Evolutionary conservation across 2,888 invertebrate species (phyloP), one percentile per base, ranked within the genome.

Genomic region (Harmothoe impar): DNA sequence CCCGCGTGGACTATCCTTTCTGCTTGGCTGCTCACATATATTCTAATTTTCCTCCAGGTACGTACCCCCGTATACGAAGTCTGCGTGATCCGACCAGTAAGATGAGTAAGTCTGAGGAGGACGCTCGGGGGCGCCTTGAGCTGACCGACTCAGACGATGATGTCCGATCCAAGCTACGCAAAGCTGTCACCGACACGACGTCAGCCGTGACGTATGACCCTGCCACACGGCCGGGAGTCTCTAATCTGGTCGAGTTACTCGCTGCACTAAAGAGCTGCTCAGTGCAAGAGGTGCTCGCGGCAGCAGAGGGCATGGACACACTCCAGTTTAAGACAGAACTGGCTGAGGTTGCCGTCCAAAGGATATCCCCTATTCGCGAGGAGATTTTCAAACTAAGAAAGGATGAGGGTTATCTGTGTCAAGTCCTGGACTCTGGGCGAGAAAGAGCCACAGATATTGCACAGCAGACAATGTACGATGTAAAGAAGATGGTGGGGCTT

Each of bases 81-180:
- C 96, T 99, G 15, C 97, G 98, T 85, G 97, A 98, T 94, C 99
- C 99, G 0, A 95, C 95, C 0, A 98, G 97, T 94, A 99, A 99
- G 96, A 99, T 99, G 99, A 99, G 99, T 20, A 99, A 99, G 96
- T 99, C 99, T 0, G 98, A 98, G 94, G 95, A 96, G 0, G 97
- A 98, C 96, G 95, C 97, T 0, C 97, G 97, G 94, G 97, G 98
- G 92, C 97, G 98, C 90, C 97, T 99, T 91, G 97, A 97, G 93
- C 96, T 99, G 54, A 97, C 97, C 5, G 99, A 99, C 95, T 95
- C 97, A 15, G 97, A 97, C 0, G 97, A 98, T 77, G 96, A 96
- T 23, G 97, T 98, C 89, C 93, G 96, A 0, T 96, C 96, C 72
- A 98, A 98, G 95, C 96, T 99, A 25, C 98, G 97, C 94, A 98